phyloP scores from a whole-genome alignment of 92 coral and sea anemone genomes.

The Umimayanthus chanpuru region DNA sequence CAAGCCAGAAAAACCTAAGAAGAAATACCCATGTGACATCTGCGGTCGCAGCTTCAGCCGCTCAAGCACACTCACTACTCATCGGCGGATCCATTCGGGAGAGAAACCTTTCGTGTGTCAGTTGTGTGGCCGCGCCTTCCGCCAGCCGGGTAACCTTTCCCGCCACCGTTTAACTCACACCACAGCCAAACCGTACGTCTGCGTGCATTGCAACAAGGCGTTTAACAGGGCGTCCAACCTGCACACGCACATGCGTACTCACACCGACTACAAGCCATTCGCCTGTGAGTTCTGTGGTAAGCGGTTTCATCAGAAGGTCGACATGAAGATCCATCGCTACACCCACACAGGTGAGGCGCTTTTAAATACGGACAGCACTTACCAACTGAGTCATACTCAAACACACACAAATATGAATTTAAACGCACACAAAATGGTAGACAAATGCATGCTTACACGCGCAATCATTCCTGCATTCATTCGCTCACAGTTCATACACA shows the following conservation, averaged over 20 bases:
- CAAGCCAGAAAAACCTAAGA: conserved; percentile 37
- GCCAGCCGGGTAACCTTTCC: conserved; percentile 79
- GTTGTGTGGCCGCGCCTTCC: conserved; percentile 78
- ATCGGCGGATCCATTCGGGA: conserved; percentile 76
- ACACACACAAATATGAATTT: no score
- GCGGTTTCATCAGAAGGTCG: conserved; percentile 94
- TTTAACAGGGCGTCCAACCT: conserved; percentile 96
- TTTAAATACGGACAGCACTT: background rate
- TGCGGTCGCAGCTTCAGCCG: conserved; percentile 82
- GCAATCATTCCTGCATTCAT: no score
- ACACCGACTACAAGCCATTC: conserved; percentile 88
- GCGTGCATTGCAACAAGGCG: conserved; percentile 85
- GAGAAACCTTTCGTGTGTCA: conserved; percentile 78
- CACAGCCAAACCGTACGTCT: conserved; percentile 81
- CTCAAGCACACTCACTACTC: conserved; percentile 76
- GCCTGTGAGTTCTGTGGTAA: conserved; percentile 89
- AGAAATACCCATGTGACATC: conserved; percentile 67
- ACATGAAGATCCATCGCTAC: conserved; percentile 90
- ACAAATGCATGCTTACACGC: no score
- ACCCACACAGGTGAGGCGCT: conserved; percentile 55
- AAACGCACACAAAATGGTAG: no score
- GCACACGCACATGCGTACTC: conserved; percentile 95
- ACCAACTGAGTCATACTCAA: no score
- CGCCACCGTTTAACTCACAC: conserved; percentile 85
- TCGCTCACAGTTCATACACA: no score